Evolutionary conservation across 1,140 invertebrate species (phyloP).

Genomic region (Drosophila tristis): DNA sequence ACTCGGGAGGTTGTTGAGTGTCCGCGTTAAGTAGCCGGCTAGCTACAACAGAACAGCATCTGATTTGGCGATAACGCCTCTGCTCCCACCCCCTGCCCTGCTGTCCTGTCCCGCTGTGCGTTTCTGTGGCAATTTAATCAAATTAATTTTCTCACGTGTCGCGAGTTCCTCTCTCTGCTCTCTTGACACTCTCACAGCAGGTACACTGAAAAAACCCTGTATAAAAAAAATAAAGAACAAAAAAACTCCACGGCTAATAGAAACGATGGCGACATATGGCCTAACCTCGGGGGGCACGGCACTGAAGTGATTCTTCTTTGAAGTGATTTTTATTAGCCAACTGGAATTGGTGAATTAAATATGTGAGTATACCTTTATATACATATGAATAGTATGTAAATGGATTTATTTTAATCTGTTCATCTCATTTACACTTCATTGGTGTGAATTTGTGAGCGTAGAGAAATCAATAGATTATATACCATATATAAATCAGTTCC

Average conservation of each 20-base stretch:
- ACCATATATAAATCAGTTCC: too few relatives aligned
- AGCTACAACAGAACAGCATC: slow-evolving; percentile 31
- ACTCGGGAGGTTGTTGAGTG: slow-evolving; percentile 31
- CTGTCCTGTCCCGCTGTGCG: slow-evolving; percentile 51
- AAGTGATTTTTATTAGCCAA: slow-evolving; percentile 1
- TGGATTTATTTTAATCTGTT: too few relatives aligned
- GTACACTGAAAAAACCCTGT: slow-evolving; percentile 2
- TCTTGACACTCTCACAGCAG: slow-evolving; percentile 52
- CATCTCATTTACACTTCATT: too few relatives aligned
- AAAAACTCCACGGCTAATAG: slow-evolving; percentile 29
- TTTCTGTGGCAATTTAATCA: slow-evolving; percentile 81
- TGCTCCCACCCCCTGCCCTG: not conserved
- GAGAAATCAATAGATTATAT: too few relatives aligned
- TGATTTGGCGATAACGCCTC: slow-evolving; percentile 59
- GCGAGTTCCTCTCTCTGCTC: slow-evolving; percentile 24
- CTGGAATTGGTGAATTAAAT: too few relatives aligned
- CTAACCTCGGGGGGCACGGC: slow-evolving; percentile 27
- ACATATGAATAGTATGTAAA: too few relatives aligned
- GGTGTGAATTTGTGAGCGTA: too few relatives aligned
- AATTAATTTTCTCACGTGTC: slow-evolving; percentile 81
- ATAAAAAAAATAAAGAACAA: not conserved
- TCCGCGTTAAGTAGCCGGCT: slow-evolving; percentile 60
- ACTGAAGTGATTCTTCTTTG: not conserved
- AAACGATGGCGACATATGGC: slow-evolving; percentile 29
- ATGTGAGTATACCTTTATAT: too few relatives aligned